A percentile compares a stretch with the other conserved stretches of the same genome.
phyloP scores from a whole-genome alignment of 2,888 invertebrate species.

The Cephus nigrinus region DNA sequence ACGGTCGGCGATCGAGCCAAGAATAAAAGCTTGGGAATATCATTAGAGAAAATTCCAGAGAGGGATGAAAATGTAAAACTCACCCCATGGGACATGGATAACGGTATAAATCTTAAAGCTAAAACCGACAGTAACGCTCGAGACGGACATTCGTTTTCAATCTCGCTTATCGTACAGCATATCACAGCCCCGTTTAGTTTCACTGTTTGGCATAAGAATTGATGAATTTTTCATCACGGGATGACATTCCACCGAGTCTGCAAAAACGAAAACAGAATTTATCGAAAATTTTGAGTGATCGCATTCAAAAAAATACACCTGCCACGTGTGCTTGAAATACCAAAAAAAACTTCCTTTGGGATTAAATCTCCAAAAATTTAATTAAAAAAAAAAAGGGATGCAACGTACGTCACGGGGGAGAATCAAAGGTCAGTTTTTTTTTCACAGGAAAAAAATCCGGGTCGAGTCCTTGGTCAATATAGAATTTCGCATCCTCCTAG shows the following conservation, averaged over 20 bases:
- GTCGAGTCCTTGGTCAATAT: background rate
- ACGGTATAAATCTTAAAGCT: slow-evolving; percentile 31
- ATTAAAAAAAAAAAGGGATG: background rate
- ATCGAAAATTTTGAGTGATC: background rate
- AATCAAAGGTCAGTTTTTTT: background rate
- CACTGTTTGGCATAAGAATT: slow-evolving; percentile 36
- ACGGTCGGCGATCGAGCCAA: background rate
- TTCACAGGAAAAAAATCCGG: background rate
- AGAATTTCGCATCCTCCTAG: background rate
- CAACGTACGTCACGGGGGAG: background rate
- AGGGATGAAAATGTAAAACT: background rate
- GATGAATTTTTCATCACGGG: background rate
- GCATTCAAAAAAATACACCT: background rate
- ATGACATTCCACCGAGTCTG: background rate
- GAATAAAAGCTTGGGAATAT: background rate
- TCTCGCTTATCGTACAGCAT: slow-evolving; percentile 29
- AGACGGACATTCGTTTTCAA: slow-evolving; percentile 36
- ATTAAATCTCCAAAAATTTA: background rate
- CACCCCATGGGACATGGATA: background rate
- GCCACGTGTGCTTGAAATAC: background rate
- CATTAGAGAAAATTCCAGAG: background rate
- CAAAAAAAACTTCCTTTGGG: background rate
- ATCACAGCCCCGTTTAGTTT: slow-evolving; percentile 34
- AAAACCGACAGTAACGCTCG: slow-evolving; percentile 16
- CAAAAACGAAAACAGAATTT: background rate